These are phyloP conservation scores for Allygus modestus DNA, from an alignment of 2,888 invertebrate genomes.

Conservation along the genomic window DNA sequence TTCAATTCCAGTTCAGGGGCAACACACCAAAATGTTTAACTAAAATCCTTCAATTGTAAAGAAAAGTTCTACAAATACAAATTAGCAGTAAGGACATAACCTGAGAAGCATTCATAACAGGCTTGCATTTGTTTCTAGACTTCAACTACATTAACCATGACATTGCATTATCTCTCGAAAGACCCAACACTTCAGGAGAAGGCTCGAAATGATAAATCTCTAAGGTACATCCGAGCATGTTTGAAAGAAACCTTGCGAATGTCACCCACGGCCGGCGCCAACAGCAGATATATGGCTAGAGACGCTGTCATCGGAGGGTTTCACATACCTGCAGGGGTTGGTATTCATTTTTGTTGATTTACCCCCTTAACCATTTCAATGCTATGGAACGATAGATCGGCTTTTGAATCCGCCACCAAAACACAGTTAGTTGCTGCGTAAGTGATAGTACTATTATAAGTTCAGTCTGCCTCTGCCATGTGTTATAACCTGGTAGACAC, in stretches of 20 bases:
- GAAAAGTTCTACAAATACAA: too few species aligned
- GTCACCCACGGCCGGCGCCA: constrained; percentile 75
- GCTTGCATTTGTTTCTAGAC: neutral
- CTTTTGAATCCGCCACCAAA: too few species aligned
- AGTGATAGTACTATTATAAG: too few species aligned
- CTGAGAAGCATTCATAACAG: neutral
- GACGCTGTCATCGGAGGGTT: constrained; percentile 75
- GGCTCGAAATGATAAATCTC: constrained; percentile 70
- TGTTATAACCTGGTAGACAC: too few species aligned
- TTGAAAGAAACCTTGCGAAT: constrained; percentile 74
- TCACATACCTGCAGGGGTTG: constrained; percentile 75
- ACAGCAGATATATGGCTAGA: constrained; percentile 74
- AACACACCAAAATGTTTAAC: too few species aligned
- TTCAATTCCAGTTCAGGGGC: too few species aligned
- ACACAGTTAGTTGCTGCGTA: too few species aligned
- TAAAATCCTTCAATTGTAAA: too few species aligned
- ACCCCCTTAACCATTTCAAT: too few species aligned
- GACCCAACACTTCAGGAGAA: constrained; percentile 72
- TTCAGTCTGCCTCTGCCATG: too few species aligned
- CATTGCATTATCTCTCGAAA: constrained; percentile 74
- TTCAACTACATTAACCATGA: constrained; percentile 69
- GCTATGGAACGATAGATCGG: too few species aligned
- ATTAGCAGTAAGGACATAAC: too few species aligned
- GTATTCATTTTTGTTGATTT: constrained; percentile 60
- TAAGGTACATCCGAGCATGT: constrained; percentile 72